These are phyloP conservation scores for Philaethria dido DNA, from an alignment of 2,888 invertebrate genomes.

Conservation along the genomic window DNA sequence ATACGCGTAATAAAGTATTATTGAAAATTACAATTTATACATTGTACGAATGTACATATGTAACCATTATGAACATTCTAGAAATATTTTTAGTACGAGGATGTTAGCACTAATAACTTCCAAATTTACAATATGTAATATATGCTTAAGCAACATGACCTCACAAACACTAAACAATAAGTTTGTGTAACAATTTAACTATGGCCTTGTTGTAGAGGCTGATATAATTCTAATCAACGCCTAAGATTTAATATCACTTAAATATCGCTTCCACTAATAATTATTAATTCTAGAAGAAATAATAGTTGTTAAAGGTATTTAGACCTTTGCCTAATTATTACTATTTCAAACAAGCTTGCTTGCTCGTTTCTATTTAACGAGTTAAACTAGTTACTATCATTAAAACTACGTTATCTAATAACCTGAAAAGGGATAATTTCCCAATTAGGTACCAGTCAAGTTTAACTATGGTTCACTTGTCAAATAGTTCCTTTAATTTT, in stretches of 20 bases:
- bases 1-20: no score
- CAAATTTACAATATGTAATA: constrained; percentile 16
- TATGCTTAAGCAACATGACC: constrained; percentile 30
- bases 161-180: constrained; percentile 30
- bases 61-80: background rate
- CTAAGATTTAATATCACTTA: background rate
- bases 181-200: constrained; percentile 29
- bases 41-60: background rate
- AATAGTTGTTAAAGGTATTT: background rate
- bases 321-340: constrained; percentile 17
- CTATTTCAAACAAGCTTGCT: constrained; percentile 3
- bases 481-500: constrained; percentile 15
- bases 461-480: constrained; percentile 38
- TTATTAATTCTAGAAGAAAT: background rate
- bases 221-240: constrained; percentile 5
- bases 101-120: constrained; percentile 5
- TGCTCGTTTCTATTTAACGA: constrained; percentile 24
- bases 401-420: constrained; percentile 33
- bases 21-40: background rate
- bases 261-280: background rate
- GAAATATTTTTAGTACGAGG: constrained; percentile 9
- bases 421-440: constrained; percentile 34
- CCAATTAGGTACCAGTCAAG: constrained; percentile 30
- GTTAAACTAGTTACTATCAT: constrained; percentile 30
- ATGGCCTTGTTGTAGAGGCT: constrained; percentile 32